Percentiles rank a stretch among this genome's conserved stretches.
Evolutionary conservation across 2,113 vertebrate genomes (phyloP).

Genomic region (Rutilus rutilus): DNA sequence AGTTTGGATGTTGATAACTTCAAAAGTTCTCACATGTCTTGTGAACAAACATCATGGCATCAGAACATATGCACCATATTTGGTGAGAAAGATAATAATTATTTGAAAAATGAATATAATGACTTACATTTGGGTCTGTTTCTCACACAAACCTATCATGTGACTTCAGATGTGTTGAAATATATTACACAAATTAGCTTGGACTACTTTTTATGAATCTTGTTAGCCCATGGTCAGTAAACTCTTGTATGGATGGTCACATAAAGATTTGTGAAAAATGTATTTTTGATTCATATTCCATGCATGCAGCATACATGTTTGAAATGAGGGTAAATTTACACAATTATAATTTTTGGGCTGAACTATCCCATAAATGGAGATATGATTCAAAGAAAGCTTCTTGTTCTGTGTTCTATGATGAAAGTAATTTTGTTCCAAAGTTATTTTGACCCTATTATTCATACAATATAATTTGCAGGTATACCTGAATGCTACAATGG

Average conservation of each 20-base stretch:
- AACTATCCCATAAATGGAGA: background rate
- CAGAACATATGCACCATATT: background rate
- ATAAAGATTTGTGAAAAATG: no score
- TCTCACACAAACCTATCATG: no score
- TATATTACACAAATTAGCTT: background rate
- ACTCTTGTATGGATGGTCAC: background rate
- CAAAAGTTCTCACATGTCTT: background rate
- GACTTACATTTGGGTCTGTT: background rate
- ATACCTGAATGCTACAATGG: slow-evolving; percentile 79
- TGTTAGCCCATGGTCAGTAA: background rate
- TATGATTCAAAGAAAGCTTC: background rate
- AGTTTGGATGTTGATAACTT: no score
- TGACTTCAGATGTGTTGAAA: no score
- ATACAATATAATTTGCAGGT: slow-evolving; percentile 70
- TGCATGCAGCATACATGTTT: background rate
- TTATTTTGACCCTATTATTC: background rate
- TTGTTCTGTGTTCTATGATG: no score
- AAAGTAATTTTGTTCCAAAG: background rate
- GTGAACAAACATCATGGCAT: background rate
- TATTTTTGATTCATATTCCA: background rate
- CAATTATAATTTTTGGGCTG: background rate
- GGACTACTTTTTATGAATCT: background rate
- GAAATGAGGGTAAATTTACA: background rate
- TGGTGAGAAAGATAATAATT: background rate
- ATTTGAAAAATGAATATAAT: background rate